Percentiles rank a stretch among this genome's conserved stretches.
These are phyloP conservation scores for Lathamus discolor DNA, from an alignment of 2,113 vertebrate genomes.

Conservation along the genomic window DNA sequence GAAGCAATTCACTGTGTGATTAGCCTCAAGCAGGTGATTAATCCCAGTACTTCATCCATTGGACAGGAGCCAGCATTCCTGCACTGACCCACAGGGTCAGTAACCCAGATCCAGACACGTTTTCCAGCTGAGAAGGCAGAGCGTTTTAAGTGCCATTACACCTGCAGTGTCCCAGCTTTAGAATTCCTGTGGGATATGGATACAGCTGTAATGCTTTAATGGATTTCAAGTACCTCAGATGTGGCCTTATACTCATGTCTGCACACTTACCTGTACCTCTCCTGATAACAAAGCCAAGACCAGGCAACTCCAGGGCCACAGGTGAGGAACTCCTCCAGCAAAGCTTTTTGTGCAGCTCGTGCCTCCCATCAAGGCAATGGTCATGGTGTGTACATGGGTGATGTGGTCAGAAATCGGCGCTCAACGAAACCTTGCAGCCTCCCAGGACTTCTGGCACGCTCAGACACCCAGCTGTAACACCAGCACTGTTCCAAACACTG, in stretches of 20 bases:
- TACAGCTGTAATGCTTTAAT: neutral
- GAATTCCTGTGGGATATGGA: neutral
- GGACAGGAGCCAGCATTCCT: neutral
- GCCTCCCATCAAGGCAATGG: slow-evolving; percentile 59
- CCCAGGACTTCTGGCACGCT: neutral
- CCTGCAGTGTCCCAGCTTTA: neutral
- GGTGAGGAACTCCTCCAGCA: slow-evolving; percentile 72
- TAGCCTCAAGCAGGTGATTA: neutral
- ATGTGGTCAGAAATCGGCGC: neutral
- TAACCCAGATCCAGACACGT: neutral
- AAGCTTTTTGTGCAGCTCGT: slow-evolving; percentile 57
- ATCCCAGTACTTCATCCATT: neutral
- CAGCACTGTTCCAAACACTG: accelerated
- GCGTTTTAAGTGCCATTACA: neutral
- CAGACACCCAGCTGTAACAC: neutral
- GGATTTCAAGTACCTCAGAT: neutral
- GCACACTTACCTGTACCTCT: slow-evolving; percentile 35
- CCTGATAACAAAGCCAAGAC: slow-evolving; percentile 76
- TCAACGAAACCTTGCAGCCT: accelerated
- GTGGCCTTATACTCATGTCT: neutral
- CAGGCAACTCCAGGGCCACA: slow-evolving; percentile 69
- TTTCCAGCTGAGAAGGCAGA: neutral
- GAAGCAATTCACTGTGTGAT: neutral
- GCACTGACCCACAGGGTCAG: neutral
- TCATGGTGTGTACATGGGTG: neutral